These are phyloP conservation scores for Anomalospiza imberbis DNA, from an alignment of 2,797 vertebrate genomes.

Conservation along the genomic window DNA sequence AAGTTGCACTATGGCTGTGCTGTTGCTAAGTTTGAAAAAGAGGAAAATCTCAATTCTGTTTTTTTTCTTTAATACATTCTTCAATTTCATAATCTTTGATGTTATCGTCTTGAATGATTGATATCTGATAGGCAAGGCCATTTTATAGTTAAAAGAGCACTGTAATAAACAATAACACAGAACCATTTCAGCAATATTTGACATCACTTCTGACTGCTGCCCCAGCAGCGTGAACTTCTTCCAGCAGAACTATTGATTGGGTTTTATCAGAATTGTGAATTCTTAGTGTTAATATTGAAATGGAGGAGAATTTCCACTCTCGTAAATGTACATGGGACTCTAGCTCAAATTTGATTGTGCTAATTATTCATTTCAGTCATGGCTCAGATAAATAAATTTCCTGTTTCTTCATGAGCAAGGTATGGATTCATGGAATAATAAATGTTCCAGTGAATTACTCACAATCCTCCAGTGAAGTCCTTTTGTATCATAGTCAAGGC, in stretches of 20 bases:
- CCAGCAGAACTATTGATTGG: background rate
- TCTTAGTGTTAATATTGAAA: background rate
- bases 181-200: background rate
- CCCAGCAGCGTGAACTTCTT: background rate
- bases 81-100: background rate
- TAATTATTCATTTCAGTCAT: background rate
- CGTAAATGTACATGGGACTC: background rate
- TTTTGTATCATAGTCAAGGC: background rate
- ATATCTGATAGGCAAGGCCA: background rate
- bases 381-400: background rate
- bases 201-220: background rate
- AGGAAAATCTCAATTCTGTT: background rate
- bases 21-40: background rate
- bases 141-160: background rate
- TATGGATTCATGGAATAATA: background rate
- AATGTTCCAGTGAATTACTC: background rate
- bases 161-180: background rate
- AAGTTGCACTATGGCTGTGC: conserved; percentile 7
- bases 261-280: background rate
- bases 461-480: background rate
- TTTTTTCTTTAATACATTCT: background rate
- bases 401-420: background rate
- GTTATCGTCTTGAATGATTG: background rate
- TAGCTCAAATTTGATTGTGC: background rate
- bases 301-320: background rate